Conservation (phyloP, 2,888 invertebrate genomes). For the Napeogenes sylphis region DNA sequence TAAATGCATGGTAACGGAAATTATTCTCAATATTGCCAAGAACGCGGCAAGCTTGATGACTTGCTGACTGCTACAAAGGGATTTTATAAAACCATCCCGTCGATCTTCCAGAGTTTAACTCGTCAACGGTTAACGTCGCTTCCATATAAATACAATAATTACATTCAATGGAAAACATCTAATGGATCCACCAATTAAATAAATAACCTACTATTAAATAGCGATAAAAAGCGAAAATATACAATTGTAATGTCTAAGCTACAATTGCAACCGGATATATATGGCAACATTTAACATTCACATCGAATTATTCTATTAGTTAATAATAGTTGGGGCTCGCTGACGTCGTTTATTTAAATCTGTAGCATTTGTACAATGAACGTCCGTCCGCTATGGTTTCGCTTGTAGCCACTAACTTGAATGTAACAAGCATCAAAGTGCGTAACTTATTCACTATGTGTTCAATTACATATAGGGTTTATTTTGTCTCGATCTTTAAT, state of each 20-base stretch:
- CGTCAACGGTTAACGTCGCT: constrained; percentile 24
- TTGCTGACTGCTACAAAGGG: too few species aligned
- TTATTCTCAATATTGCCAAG: neutral
- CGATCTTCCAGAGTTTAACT: constrained; percentile 22
- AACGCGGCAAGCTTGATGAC: too few species aligned
- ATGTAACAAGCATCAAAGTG: constrained; percentile 18
- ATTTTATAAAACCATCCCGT: too few species aligned
- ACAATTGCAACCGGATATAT: constrained; percentile 28
- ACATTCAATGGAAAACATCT: constrained; percentile 28
- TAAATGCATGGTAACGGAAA: constrained; percentile 7
- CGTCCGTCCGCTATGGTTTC: constrained; percentile 6
- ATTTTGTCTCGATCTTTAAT: constrained; percentile 14
- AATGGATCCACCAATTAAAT: constrained; percentile 29
- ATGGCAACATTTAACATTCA: constrained; percentile 31
- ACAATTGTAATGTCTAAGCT: constrained; percentile 27
- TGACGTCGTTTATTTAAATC: neutral
- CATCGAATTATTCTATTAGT: constrained; percentile 28
- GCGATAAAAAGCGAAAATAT: constrained; percentile 26
- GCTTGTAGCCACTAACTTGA: constrained; percentile 13
- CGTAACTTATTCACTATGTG: constrained; percentile 1
- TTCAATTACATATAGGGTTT: constrained; percentile 4
- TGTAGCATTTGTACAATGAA: constrained; percentile 10
- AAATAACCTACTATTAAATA: constrained; percentile 27
- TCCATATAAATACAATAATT: constrained; percentile 24
- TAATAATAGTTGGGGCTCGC: constrained; percentile 9